A percentile compares a stretch with the other conserved stretches of the same genome.
phyloP scores from a whole-genome alignment of 2,113 vertebrate genomes.

The Oriolus oriolus region DNA sequence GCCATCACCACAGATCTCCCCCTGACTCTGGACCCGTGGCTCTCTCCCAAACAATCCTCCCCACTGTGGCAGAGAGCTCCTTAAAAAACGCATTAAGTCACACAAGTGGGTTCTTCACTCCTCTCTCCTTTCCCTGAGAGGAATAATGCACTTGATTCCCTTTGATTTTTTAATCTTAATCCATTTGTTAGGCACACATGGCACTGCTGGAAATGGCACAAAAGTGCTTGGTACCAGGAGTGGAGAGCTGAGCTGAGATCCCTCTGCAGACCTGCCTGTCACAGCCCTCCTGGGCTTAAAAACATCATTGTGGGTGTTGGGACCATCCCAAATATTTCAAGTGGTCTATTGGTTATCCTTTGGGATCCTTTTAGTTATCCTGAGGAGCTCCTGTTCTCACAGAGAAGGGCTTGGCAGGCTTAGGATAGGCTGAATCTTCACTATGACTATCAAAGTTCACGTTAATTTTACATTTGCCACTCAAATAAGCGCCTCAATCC shows the following conservation, averaged over 20 bases:
- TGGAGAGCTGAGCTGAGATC: neutral
- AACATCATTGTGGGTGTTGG: rapidly evolving
- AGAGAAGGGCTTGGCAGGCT: neutral
- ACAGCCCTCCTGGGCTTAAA: neutral
- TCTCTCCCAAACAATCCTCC: neutral
- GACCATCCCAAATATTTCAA: neutral
- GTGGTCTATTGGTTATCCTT: neutral
- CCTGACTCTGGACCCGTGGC: neutral
- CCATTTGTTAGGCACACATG: neutral
- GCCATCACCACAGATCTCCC: neutral
- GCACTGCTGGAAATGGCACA: neutral
- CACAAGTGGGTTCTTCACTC: neutral
- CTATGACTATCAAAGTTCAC: neutral
- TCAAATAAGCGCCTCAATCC: neutral
- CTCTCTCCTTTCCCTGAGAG: neutral
- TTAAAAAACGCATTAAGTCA: neutral
- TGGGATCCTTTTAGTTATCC: neutral
- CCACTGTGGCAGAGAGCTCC: neutral
- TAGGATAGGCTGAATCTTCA: neutral
- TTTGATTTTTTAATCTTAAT: neutral
- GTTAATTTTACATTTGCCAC: neutral
- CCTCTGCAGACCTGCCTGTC: neutral
- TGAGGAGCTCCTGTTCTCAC: neutral
- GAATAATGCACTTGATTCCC: neutral
- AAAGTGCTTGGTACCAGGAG: neutral